phyloP scores from a whole-genome alignment of 2,113 vertebrate genomes.

The Neotoma lepida region DNA sequence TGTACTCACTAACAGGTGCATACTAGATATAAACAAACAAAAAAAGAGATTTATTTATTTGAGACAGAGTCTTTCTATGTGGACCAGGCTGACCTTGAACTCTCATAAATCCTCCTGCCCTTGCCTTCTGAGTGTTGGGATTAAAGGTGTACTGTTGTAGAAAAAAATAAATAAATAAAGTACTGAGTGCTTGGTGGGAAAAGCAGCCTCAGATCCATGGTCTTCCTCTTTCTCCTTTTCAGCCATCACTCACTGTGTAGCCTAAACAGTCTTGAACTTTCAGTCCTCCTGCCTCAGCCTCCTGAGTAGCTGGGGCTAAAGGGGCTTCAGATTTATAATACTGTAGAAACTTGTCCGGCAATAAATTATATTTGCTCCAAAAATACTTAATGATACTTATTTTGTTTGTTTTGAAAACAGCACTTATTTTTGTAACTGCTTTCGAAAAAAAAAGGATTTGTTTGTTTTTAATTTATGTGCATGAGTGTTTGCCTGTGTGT shows the following conservation, averaged over 20 bases:
- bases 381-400: background rate
- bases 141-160: too few relatives aligned
- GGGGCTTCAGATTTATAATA: background rate
- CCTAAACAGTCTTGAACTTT: background rate
- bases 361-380: conserved; percentile 8
- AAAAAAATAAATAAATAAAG: too few relatives aligned
- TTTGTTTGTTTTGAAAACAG: background rate
- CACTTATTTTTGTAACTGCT: background rate
- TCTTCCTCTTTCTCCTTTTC: background rate
- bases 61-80: too few relatives aligned
- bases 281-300: background rate
- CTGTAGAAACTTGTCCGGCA: background rate
- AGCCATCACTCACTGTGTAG: background rate
- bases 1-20: too few relatives aligned
- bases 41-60: too few relatives aligned
- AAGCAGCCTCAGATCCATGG: background rate
- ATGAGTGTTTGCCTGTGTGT: background rate
- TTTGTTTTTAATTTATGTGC: background rate
- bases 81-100: too few relatives aligned
- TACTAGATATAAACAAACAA: too few relatives aligned
- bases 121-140: too few relatives aligned
- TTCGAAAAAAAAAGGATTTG: conserved; percentile 28
- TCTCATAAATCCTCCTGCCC: too few relatives aligned
- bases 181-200: background rate
- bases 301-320: background rate